A percentile compares a stretch with the other conserved stretches of the same genome.
Evolutionary conservation across 2,113 vertebrate species (phyloP).

Genomic region (Neopipo cinnamomea): DNA sequence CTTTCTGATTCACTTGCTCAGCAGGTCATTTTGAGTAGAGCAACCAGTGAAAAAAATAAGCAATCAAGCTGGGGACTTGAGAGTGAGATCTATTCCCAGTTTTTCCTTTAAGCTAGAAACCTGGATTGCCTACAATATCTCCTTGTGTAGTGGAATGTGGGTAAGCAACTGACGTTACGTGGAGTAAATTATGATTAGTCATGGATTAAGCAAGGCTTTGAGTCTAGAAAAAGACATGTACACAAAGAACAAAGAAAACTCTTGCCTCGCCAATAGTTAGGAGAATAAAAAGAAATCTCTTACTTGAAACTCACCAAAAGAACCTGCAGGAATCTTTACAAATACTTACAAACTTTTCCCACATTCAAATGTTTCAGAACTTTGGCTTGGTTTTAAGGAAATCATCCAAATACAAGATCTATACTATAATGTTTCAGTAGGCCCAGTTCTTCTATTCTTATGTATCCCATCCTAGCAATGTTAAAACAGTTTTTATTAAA

Average conservation of each 20-base stretch:
- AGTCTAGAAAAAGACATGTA: not conserved
- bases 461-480: not conserved
- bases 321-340: not conserved
- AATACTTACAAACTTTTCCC: not conserved
- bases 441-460: not conserved
- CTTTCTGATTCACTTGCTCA: not conserved
- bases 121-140: not conserved
- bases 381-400: not conserved
- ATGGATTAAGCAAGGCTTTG: not conserved
- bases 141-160: not conserved
- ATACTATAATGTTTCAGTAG: not conserved
- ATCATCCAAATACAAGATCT: not conserved
- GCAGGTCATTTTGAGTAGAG: not conserved
- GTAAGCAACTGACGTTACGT: not conserved
- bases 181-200: not conserved
- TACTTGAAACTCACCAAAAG: not conserved
- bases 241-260: not conserved
- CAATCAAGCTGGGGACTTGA: not conserved
- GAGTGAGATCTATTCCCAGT: not conserved
- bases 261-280: not conserved
- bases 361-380: not conserved
- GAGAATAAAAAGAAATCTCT: not conserved
- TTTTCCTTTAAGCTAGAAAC: not conserved
- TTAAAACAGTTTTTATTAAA: not conserved
- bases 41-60: not conserved